Conservation (phyloP, 2,113 vertebrate genomes). For the Trichomycterus rosablanca region DNA sequence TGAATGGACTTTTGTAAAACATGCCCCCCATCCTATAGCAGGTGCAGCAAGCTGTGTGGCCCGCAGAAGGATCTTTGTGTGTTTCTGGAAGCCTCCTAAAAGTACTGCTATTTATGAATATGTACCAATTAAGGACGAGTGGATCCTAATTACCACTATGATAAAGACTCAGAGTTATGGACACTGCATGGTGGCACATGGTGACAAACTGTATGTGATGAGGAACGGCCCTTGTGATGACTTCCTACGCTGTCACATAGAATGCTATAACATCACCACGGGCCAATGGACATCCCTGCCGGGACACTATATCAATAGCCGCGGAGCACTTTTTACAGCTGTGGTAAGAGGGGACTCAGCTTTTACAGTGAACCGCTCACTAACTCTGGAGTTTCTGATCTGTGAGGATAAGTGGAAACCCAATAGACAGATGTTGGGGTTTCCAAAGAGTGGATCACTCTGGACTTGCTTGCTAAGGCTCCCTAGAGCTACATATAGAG, state of each 20-base stretch:
- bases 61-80: slow-evolving; percentile 82
- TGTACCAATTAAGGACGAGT: slow-evolving; percentile 56
- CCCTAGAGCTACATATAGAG: slow-evolving; percentile 54
- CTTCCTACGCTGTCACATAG: slow-evolving; percentile 86
- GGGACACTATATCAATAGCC: slow-evolving; percentile 90
- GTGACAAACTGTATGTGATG: slow-evolving; percentile 87
- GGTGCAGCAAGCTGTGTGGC: slow-evolving; percentile 77
- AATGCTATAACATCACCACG: slow-evolving; percentile 82
- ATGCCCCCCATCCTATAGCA: slow-evolving; percentile 75
- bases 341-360: slow-evolving; percentile 76
- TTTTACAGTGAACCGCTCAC: slow-evolving; percentile 86
- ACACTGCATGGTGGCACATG: slow-evolving; percentile 90
- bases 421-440: slow-evolving; percentile 79
- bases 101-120: slow-evolving; percentile 86
- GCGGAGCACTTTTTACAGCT: slow-evolving; percentile 88
- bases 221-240: slow-evolving; percentile 87
- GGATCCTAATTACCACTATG: slow-evolving; percentile 77
- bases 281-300: slow-evolving; percentile 84
- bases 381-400: slow-evolving; percentile 81
- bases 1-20: slow-evolving; percentile 73
- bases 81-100: slow-evolving; percentile 86
- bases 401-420: slow-evolving; percentile 75
- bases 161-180: slow-evolving; percentile 84
- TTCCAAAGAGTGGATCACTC: slow-evolving; percentile 83
- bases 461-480: slow-evolving; percentile 88